Percentiles rank a stretch among this genome's conserved stretches.
Evolutionary conservation across 2,113 vertebrate genomes (phyloP).

Genomic region (Irena cyanogastra): DNA sequence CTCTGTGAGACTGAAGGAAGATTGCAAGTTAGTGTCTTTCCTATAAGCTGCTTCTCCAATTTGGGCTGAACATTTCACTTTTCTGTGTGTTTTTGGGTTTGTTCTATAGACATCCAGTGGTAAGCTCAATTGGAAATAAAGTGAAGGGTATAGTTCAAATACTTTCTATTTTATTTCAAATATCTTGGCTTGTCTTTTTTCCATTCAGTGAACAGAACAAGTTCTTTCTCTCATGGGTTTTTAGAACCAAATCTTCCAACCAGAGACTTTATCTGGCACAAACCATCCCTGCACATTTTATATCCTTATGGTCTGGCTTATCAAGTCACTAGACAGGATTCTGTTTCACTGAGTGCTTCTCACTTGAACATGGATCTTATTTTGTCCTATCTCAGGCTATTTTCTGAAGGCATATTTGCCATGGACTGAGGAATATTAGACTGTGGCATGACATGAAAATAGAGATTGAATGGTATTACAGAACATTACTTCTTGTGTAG

Average conservation of each 20-base stretch:
- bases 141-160: neutral
- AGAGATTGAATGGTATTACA: slow-evolving; percentile 58
- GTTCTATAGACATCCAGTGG: neutral
- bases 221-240: neutral
- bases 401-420: slow-evolving; percentile 49
- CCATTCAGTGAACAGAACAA: neutral
- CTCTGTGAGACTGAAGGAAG: neutral
- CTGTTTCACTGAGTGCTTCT: slow-evolving; percentile 27
- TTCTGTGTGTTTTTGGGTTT: neutral
- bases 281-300: slow-evolving; percentile 22
- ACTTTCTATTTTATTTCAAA: neutral
- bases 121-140: neutral
- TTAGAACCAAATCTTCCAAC: slow-evolving; percentile 6
- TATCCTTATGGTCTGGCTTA: neutral
- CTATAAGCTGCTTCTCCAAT: neutral
- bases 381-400: slow-evolving; percentile 35
- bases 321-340: neutral
- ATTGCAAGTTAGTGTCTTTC: neutral
- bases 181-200: neutral
- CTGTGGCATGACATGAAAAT: slow-evolving; percentile 28
- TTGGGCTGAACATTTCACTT: neutral
- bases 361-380: slow-evolving; percentile 26
- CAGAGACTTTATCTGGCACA: neutral
- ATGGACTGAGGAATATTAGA: slow-evolving; percentile 43
- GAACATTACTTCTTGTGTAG: slow-evolving; percentile 45